Evolutionary conservation across 2,797 vertebrate genomes (phyloP), one percentile per base, ranked within the genome.

Genomic region (Pagetopsis macropterus): DNA sequence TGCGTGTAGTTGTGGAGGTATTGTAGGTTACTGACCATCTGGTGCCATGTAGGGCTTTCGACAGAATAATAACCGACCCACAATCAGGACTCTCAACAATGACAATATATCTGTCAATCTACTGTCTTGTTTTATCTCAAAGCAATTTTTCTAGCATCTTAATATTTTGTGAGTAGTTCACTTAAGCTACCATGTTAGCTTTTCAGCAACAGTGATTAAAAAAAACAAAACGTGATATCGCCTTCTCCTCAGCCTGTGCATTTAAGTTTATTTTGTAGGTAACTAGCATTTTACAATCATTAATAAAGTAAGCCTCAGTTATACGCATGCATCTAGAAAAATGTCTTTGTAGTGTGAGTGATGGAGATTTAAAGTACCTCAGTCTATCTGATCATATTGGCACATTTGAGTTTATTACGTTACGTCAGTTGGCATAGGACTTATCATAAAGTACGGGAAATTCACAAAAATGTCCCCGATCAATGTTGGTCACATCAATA

Each of bases 11-110:
- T 27, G 60, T 73, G 1, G 27, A 59, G 48, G 68, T 17, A 10
- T 44, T 62, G 75, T 64, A 16, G 8, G 41, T 63, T 66, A 46
- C 31, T 13, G 1, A 31, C 84, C 86, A 82, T 89, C 84, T 89
- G 86, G 44, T 60, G 61, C 70, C 45, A 23, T 43, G 10, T 5
- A 62, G 21, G 60, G n/a, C 21, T 71, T 75, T 16, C 67, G 23
- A 43, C 17, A 37, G 40, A 71, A 27, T 27, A 52, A 59, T 17
- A 62, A 54, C 49, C 5, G 12, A 48, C 50, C 52, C 23, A 37
- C 48, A 44, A 45, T 12, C 1, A 45, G 15, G 11, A n/a, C n/a
- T n/a, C n/a, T n/a, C n/a, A n/a, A n/a, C n/a, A n/a, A n/a, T n/a
- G n/a, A n/a, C 14, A 37, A 46, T 54, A 6, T 67, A 3, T 60